Conservation (phyloP, 2,113 vertebrate species). For the Ibidorhyncha struthersii region DNA sequence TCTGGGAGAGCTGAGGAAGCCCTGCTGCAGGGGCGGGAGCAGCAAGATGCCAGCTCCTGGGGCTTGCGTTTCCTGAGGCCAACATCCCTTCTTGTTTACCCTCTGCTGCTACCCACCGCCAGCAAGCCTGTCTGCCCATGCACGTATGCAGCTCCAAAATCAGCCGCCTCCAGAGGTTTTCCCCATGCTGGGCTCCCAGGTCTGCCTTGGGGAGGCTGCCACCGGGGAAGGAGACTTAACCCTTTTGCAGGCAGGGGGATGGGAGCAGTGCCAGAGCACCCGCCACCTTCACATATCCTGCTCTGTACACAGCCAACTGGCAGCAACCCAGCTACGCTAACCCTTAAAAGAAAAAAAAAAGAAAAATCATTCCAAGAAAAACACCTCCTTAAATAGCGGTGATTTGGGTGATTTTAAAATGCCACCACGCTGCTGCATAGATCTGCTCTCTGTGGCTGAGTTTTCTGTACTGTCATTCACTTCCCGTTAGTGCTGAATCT, state of each 20-base stretch:
- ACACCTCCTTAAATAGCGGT: neutral
- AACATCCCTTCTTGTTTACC: neutral
- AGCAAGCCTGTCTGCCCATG: accelerated
- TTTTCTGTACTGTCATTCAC: neutral
- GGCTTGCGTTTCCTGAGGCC: neutral
- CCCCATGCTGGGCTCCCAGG: neutral
- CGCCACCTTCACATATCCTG: neutral
- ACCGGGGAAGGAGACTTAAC: neutral
- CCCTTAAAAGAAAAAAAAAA: neutral
- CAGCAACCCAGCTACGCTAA: neutral
- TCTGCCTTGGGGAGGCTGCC: neutral
- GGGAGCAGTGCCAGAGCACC: neutral
- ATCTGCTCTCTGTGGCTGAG: neutral
- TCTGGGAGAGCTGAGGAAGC: neutral
- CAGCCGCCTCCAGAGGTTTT: neutral
- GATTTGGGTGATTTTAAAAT: neutral
- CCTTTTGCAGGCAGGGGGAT: accelerated
- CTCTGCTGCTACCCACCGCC: neutral
- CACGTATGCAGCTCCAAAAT: neutral
- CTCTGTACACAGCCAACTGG: neutral
- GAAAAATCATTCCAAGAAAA: neutral
- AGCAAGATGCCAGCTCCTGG: neutral
- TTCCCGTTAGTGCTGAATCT: conserved; percentile 15
- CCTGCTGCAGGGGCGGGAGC: accelerated
- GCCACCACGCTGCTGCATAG: accelerated